Evolutionary conservation across 1,140 invertebrate species (phyloP), one percentile per base, ranked within the genome.

Genomic region (Drosophila kikkawai): DNA sequence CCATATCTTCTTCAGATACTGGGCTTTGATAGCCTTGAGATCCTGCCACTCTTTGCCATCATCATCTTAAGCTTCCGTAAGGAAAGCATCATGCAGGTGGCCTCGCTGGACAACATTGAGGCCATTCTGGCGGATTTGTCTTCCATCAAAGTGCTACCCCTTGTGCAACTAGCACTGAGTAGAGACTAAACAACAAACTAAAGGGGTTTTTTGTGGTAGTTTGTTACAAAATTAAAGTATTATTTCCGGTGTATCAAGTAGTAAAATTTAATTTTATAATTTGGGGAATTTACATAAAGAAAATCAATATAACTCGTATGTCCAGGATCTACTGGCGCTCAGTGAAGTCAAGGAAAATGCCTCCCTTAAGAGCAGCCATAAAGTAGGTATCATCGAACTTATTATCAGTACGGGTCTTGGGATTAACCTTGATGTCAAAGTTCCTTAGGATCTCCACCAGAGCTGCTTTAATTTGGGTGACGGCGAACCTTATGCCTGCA

Each of bases 41-140:
- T 99, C 32, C 94, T 99, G 26, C 95, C 98, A 17, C 93, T 99
- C 15, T 93, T 99, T 32, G 97, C 98, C 3, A 95, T 98, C 7
- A 95, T 97, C 7, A 98, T 99, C 78, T 93, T 99, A n/a, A 97
- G 97, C 83, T 98, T 99, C 82, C 94, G 98, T 8, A 98, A 97
- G 92, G 97, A 98, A 71, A 98, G 98, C 93, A 94, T 99, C n/a
- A 94, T 98, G 93, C 96, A 97, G 95, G 97, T 98, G 4, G 95
- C 96, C 77, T 97, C 96, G 3, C 93, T 97, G 48, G 96, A 96
- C 82, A 97, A 96, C 87, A 96, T 98, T 8, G 98, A 98, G 95
- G 96, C 97, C 29, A 96, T 99, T 29, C 92, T 99, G 32, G 97
- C 97, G 7, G 98, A 99, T 92, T 93, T 99, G 50, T 98, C 97